Conservation (phyloP, 2,113 vertebrate genomes). For the Eudyptes chrysolophus region DNA sequence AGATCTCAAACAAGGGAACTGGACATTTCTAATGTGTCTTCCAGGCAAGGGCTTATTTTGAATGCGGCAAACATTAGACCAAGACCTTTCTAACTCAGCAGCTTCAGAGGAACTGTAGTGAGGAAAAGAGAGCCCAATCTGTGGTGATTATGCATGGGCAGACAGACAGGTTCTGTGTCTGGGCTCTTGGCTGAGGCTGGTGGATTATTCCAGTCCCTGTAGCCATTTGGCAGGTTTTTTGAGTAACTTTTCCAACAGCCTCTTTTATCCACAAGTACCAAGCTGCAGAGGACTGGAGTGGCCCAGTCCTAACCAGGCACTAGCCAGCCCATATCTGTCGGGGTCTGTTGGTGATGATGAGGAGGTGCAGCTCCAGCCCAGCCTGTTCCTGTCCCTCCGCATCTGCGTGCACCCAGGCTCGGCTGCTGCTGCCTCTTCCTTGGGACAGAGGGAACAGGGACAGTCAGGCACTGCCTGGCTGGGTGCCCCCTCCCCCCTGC, state of each 20-base stretch:
- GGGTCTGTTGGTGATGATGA: background rate
- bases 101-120: background rate
- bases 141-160: background rate
- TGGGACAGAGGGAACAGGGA: background rate
- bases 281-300: background rate
- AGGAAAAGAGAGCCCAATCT: background rate
- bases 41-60: background rate
- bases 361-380: background rate
- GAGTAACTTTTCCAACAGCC: background rate
- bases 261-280: background rate
- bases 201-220: background rate
- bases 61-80: background rate
- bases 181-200: background rate
- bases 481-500: accelerated
- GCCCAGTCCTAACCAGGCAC: background rate
- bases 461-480: background rate
- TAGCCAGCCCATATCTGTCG: background rate
- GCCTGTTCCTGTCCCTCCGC: accelerated
- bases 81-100: background rate
- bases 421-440: background rate
- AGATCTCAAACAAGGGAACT: background rate
- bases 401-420: no score
- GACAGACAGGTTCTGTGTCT: background rate
- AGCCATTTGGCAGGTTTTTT: slow-evolving; percentile 12
- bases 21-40: background rate